Evolutionary conservation across 1,140 invertebrate genomes (phyloP).

Genomic region (Drosophila suzukii): DNA sequence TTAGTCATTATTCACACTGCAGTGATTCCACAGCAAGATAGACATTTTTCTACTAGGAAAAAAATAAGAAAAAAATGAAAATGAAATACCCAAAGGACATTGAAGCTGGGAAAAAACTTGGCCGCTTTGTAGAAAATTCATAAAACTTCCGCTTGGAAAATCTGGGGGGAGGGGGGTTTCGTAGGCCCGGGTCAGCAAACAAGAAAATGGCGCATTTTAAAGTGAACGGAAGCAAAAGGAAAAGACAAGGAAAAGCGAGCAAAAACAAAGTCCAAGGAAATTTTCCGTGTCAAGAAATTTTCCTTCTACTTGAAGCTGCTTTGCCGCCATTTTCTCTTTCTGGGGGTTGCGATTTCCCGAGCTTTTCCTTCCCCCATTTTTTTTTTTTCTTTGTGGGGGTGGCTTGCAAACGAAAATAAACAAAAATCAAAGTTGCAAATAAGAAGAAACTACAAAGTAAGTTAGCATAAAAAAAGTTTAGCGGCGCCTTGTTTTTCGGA

Average conservation of each 20-base stretch:
- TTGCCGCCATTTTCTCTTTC: slow-evolving; percentile 53
- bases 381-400: slow-evolving; percentile 21
- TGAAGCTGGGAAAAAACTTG: slow-evolving; percentile 55
- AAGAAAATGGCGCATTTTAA: slow-evolving; percentile 83
- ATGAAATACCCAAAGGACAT: slow-evolving; percentile 50
- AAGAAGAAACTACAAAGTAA: slow-evolving; percentile 83
- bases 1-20: slow-evolving; percentile 74
- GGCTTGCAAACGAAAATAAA: slow-evolving; percentile 74
- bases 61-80: slow-evolving; percentile 13
- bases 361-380: slow-evolving; percentile 24
- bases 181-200: slow-evolving; percentile 56
- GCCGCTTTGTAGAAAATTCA: slow-evolving; percentile 79
- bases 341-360: slow-evolving; percentile 18
- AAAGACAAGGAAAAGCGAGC: not conserved
- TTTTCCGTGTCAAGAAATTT: slow-evolving; percentile 60
- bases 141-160: slow-evolving; percentile 76
- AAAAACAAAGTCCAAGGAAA: slow-evolving; percentile 53
- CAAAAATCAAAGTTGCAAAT: slow-evolving; percentile 83
- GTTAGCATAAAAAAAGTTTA: slow-evolving; percentile 79
- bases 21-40: slow-evolving; percentile 72
- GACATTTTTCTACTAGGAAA: slow-evolving; percentile 34
- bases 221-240: slow-evolving; percentile 33
- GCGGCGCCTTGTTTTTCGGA: slow-evolving; percentile 77
- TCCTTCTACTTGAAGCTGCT: slow-evolving; percentile 40
- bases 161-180: not conserved